A percentile compares a stretch with the other conserved stretches of the same genome.
Conservation (phyloP, 2,797 vertebrate genomes). For the Enteromius thamalakanensis region DNA sequence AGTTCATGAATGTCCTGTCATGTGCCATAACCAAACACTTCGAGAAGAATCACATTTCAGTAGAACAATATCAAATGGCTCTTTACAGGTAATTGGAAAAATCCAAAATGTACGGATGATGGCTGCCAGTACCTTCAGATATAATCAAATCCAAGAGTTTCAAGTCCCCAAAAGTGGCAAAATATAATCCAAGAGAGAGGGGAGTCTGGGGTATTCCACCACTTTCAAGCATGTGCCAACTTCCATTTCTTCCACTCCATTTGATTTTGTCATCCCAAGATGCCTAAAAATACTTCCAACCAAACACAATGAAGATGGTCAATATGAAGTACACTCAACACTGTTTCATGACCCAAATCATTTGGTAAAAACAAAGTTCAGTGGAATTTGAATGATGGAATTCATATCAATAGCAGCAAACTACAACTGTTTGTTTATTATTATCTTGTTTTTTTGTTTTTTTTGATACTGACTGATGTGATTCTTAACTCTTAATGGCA, state of each 20-base stretch:
- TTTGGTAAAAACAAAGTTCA: slow-evolving; percentile 68
- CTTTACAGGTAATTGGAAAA: slow-evolving; percentile 75
- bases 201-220: slow-evolving; percentile 64
- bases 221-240: slow-evolving; percentile 57
- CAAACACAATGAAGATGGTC: slow-evolving; percentile 66
- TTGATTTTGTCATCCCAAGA: slow-evolving; percentile 74
- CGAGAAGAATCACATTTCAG: slow-evolving; percentile 80
- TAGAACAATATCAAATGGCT: slow-evolving; percentile 83
- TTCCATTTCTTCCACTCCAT: slow-evolving; percentile 61
- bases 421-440: slow-evolving; percentile 64
- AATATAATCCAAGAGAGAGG: slow-evolving; percentile 66
- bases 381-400: slow-evolving; percentile 60
- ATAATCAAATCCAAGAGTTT: slow-evolving; percentile 65
- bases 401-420: slow-evolving; percentile 79
- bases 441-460: background rate
- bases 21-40: slow-evolving; percentile 77
- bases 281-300: slow-evolving; percentile 67
- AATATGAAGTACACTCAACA: slow-evolving; percentile 73
- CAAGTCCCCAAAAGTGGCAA: slow-evolving; percentile 66
- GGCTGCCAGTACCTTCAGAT: slow-evolving; percentile 66
- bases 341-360: slow-evolving; percentile 75
- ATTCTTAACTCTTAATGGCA: slow-evolving; percentile 68
- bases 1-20: slow-evolving; percentile 77
- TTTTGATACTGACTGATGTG: slow-evolving; percentile 62
- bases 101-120: slow-evolving; percentile 58